Evolutionary conservation across 1,140 invertebrate genomes (phyloP), one percentile per base, ranked within the genome.

Genomic region (Trachymyrmex septentrionalis): DNA sequence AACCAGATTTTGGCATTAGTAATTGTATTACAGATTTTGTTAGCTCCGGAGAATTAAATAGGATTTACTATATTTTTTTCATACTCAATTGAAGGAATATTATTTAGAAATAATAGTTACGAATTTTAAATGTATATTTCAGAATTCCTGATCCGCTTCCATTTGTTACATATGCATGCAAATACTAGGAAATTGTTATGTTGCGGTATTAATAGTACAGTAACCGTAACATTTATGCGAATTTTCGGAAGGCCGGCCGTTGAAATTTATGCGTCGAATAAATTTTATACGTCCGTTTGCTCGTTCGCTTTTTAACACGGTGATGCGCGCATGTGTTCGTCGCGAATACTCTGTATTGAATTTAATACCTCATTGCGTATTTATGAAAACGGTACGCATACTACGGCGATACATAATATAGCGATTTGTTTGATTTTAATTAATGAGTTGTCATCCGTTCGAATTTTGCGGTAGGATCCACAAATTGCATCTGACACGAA

Each of bases 351-450:
- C 38, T 12, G 67, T 14, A 50, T 44, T 14, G 55, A 48, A 73
- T 61, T 84, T 63, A 34, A 84, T 73, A 61, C 7, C 69, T 61
- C 21, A 24, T 48, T 44, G 55, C 50, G 30, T 34, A 84, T 75
- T 61, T 61, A 44, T 57, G 80, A 84, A 61, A 84, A 75, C 61
- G 14, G 24, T 21, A 38, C 34, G 50, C 24, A 10, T 55, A 14
- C 38, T 44, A 44, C 9, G 14, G 9, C 67, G 34, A 72, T 34
- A 14, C 19, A 38, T 24, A 30, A 82, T 48, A 53, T 9, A 24
- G 10, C 63, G 48, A 75, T 48, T 84, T 24, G 69, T 84, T 84
- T 50, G 44, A 84, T 84, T 73, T 84, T 75, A 84, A 84, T 84
- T 75, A 84, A 84, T 61, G 55, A 75, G 69, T 30, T 84, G 55